A percentile compares a stretch with the other conserved stretches of the same genome.
These are phyloP conservation scores for Vanacampus margaritifer DNA, from an alignment of 2,113 vertebrate species.

Conservation along the genomic window DNA sequence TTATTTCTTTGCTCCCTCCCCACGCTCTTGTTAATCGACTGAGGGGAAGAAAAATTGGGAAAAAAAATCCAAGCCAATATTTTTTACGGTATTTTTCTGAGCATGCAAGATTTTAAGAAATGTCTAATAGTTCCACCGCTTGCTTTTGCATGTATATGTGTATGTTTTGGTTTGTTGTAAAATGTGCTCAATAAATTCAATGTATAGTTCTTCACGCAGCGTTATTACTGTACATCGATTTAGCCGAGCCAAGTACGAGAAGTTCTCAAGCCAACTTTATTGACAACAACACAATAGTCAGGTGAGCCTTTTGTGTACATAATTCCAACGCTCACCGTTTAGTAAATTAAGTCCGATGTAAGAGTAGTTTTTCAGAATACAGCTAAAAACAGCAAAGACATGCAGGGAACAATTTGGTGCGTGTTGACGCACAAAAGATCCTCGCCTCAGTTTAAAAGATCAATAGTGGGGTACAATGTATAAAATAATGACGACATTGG, in stretches of 20 bases:
- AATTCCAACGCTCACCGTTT: constrained; percentile 5
- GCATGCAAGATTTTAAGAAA: not conserved
- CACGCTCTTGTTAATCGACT: constrained; percentile 71
- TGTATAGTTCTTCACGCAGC: not conserved
- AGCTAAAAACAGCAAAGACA: not conserved
- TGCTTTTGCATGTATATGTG: constrained; percentile 14
- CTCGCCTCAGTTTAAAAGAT: too few species aligned
- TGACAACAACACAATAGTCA: constrained; percentile 62
- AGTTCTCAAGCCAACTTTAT: constrained; percentile 23
- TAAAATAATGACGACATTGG: not conserved
- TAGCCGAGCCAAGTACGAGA: not conserved
- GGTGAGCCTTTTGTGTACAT: constrained; percentile 38
- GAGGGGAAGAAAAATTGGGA: not conserved
- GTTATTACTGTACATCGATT: constrained; percentile 48
- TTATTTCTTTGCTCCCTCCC: constrained; percentile 80
- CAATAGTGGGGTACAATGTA: too few species aligned
- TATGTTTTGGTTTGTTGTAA: constrained; percentile 8
- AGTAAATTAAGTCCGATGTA: not conserved
- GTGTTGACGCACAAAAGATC: constrained; percentile 9
- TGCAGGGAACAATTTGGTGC: constrained; percentile 5
- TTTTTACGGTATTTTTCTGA: not conserved
- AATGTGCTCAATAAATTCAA: constrained; percentile 38
- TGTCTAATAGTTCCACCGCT: not conserved
- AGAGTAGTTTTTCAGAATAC: not conserved
- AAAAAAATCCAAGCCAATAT: not conserved